Percentiles rank a stretch among this genome's conserved stretches.
These are phyloP conservation scores for Adrianichthys oophorus DNA, from an alignment of 2,797 vertebrate species.

Conservation along the genomic window DNA sequence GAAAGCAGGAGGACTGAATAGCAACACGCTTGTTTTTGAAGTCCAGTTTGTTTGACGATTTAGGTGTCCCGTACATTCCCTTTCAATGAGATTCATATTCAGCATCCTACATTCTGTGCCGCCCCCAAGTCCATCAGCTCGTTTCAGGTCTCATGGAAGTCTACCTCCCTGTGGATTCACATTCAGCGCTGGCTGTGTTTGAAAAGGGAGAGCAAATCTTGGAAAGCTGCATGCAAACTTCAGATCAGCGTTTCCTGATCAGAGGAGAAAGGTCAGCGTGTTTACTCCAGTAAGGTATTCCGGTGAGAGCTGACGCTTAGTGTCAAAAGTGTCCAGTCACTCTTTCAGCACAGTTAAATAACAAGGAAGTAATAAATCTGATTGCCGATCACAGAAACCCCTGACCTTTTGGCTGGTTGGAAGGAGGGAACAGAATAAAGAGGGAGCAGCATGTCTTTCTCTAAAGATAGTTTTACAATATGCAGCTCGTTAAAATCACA, in stretches of 20 bases:
- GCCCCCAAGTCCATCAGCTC: conserved; percentile 2
- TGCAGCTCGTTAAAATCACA: conserved; percentile 44
- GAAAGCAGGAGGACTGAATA: conserved; percentile 21
- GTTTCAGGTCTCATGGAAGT: conserved; percentile 26
- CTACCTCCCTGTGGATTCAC: conserved; percentile 38
- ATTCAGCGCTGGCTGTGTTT: conserved; percentile 50
- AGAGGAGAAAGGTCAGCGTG: conserved; percentile 34
- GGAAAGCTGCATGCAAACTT: conserved; percentile 59
- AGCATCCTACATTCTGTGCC: conserved; percentile 41
- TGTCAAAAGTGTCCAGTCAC: conserved; percentile 26
- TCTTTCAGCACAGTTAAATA: conserved; percentile 35
- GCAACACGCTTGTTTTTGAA: conserved; percentile 24
- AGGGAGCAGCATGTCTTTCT: conserved; percentile 54
- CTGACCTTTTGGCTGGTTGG: conserved; percentile 68
- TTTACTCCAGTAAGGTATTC: conserved; percentile 48
- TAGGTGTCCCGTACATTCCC: conserved; percentile 48
- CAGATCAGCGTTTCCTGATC: conserved; percentile 52
- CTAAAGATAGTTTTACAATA: conserved; percentile 50
- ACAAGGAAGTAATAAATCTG: conserved; percentile 64
- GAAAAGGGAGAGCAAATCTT: conserved; percentile 25
- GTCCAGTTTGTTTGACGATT: conserved; percentile 35
- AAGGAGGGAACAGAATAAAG: conserved; percentile 25
- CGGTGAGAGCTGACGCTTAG: conserved; percentile 48
- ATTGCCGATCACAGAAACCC: conserved; percentile 74
- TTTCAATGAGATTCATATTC: conserved; percentile 27